Percentiles rank a stretch among this genome's conserved stretches.
Conservation (phyloP, 92 coral and sea anemone species). For the Siderastrea radians region DNA sequence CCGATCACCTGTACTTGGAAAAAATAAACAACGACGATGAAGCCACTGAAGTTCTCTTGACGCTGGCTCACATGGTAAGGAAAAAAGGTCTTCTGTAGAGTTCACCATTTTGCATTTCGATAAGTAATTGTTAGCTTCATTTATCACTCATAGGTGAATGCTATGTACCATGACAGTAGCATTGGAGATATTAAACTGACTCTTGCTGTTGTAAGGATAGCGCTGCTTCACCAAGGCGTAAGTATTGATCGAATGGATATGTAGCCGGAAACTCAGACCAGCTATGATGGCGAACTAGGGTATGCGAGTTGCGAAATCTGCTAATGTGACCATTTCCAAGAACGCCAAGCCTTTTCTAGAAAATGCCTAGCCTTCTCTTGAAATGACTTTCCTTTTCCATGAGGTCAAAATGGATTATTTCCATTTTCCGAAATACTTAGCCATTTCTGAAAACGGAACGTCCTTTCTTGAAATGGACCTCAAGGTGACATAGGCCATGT, state of each 20-base stretch:
- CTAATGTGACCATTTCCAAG: too few relatives aligned
- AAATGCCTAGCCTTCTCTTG: too few relatives aligned
- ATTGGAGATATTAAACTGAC: slow-evolving; percentile 80
- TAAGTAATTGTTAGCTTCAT: neutral
- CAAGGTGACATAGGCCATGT: too few relatives aligned
- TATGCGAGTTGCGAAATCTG: too few relatives aligned
- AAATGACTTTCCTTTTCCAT: too few relatives aligned
- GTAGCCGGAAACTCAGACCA: neutral
- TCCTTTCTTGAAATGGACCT: too few relatives aligned
- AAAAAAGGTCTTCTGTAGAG: neutral
- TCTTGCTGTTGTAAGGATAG: slow-evolving; percentile 71
- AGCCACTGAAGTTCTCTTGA: slow-evolving; percentile 39
- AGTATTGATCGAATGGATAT: slow-evolving; percentile 13
- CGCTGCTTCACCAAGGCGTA: slow-evolving; percentile 78
- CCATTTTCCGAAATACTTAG: too few relatives aligned
- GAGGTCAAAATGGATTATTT: too few relatives aligned
- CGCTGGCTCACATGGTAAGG: slow-evolving; percentile 74
- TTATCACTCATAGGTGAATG: slow-evolving; percentile 53
- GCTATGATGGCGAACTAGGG: too few relatives aligned
- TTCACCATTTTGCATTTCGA: too few relatives aligned
- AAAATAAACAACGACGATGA: slow-evolving; percentile 24
- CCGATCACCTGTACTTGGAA: slow-evolving; percentile 40
- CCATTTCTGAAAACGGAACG: too few relatives aligned
- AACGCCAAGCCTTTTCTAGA: too few relatives aligned
- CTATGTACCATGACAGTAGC: slow-evolving; percentile 81